phyloP scores from a whole-genome alignment of 1,140 invertebrate genomes.

The Ips typographus region DNA sequence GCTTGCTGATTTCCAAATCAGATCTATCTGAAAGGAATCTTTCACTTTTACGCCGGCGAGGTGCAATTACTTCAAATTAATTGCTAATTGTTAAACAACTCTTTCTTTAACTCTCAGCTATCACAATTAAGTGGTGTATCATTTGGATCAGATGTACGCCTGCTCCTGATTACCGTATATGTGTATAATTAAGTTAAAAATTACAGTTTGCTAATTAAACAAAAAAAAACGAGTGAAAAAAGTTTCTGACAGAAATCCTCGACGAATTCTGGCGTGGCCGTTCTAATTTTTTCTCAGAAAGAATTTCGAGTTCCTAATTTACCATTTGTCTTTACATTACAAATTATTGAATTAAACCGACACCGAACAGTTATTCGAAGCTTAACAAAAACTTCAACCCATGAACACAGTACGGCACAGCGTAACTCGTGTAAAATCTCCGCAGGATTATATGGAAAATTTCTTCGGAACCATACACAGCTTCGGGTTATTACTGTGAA shows the following conservation, averaged over 20 bases:
- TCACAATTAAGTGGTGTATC: background rate
- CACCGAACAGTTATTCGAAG: background rate
- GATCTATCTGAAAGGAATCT: constrained; percentile 17
- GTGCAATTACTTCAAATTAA: constrained; percentile 17
- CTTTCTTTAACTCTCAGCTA: background rate
- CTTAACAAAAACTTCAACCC: constrained; percentile 5
- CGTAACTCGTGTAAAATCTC: constrained; percentile 6
- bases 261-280: no score
- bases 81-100: constrained; percentile 20
- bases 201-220: no score
- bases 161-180: no score
- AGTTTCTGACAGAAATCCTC: no score
- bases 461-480: constrained; percentile 18
- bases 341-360: constrained; percentile 1
- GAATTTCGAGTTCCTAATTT: background rate
- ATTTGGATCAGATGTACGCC: background rate
- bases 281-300: no score
- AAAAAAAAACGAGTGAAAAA: no score
- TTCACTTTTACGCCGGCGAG: constrained; percentile 7
- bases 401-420: constrained; percentile 13
- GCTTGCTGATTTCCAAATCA: constrained; percentile 18
- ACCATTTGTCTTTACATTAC: background rate
- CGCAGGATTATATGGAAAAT: constrained; percentile 13
- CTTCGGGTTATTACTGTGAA: constrained; percentile 10
- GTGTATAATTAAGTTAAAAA: no score